Evolutionary conservation across 2,797 vertebrate species (phyloP).

Genomic region (Hemitrygon akajei): DNA sequence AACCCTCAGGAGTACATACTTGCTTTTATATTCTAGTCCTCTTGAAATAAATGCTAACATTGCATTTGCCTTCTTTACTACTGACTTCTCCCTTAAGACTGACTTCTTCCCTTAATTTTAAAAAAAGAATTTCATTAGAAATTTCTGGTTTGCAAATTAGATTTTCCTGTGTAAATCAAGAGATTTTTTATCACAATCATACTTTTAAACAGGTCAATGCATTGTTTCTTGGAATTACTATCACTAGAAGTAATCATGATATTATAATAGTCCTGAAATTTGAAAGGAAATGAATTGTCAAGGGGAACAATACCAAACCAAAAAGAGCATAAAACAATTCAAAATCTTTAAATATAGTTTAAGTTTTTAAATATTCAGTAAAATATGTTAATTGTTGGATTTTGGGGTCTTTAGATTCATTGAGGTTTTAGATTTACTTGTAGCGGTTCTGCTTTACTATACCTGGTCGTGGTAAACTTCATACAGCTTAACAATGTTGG

Average conservation of each 20-base stretch:
- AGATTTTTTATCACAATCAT: background rate
- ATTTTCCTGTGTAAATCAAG: background rate
- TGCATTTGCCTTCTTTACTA: no score
- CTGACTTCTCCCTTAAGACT: background rate
- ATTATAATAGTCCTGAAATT: background rate
- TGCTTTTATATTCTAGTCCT: no score
- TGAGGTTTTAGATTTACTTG: slow-evolving; percentile 16
- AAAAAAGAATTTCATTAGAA: background rate
- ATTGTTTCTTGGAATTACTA: background rate
- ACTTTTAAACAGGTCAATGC: background rate
- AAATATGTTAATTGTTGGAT: background rate
- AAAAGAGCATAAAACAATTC: background rate
- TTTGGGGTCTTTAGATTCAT: background rate
- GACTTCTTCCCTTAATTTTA: background rate
- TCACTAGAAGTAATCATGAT: background rate
- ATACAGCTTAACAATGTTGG: slow-evolving; percentile 22
- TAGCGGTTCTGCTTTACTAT: background rate
- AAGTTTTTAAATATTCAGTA: background rate
- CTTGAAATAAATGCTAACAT: no score
- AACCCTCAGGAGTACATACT: no score
- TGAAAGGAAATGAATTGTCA: background rate
- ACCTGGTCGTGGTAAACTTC: slow-evolving; percentile 35
- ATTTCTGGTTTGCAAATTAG: background rate
- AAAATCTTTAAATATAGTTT: background rate
- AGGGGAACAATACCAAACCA: background rate